Evolutionary conservation across 2,113 vertebrate genomes (phyloP).

Genomic region (Dicaeum eximium): DNA sequence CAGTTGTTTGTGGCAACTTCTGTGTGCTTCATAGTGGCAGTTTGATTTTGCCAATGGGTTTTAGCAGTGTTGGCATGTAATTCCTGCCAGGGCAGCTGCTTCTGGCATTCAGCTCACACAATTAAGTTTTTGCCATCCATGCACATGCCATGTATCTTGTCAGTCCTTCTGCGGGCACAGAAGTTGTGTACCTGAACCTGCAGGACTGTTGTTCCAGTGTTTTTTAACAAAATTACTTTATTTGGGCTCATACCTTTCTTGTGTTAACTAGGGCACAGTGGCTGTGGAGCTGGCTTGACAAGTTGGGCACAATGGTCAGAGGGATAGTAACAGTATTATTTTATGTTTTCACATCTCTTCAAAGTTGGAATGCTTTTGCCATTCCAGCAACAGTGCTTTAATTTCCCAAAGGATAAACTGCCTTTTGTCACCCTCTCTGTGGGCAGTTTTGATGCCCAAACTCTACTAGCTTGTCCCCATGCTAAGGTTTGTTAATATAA

Average conservation of each 20-base stretch:
- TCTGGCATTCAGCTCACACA: neutral
- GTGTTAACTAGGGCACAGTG: neutral
- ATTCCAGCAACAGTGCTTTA: neutral
- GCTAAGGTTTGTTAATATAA: neutral
- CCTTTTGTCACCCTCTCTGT: neutral
- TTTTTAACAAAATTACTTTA: neutral
- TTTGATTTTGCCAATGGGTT: neutral
- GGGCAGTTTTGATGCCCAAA: neutral
- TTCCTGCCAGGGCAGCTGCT: neutral
- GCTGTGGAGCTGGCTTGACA: neutral
- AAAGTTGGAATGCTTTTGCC: neutral
- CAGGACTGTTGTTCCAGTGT: neutral
- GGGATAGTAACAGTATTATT: neutral
- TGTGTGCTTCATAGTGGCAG: neutral
- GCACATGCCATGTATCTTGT: neutral
- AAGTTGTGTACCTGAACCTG: neutral
- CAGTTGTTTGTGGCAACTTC: neutral
- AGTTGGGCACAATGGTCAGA: neutral
- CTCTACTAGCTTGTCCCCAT: neutral
- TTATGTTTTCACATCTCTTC: neutral
- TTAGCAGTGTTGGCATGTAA: neutral
- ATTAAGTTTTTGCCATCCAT: neutral
- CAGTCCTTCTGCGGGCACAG: neutral
- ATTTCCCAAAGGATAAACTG: neutral
- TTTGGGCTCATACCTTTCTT: neutral